These are phyloP conservation scores for Diceros bicornis DNA, from an alignment of 2,797 vertebrate genomes.

Conservation along the genomic window DNA sequence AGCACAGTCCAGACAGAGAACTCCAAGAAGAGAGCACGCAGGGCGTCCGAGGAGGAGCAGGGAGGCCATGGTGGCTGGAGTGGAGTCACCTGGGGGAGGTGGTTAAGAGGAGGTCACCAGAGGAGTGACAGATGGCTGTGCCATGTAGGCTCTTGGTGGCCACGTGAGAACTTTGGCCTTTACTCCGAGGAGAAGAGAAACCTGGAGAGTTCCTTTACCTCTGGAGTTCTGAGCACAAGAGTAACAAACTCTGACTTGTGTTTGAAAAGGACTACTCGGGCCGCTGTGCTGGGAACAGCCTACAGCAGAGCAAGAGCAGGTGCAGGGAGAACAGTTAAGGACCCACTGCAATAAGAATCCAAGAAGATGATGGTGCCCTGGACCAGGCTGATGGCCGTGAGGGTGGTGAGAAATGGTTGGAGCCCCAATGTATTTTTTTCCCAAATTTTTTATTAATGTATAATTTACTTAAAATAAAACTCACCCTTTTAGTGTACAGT, in stretches of 20 bases:
- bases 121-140: background rate
- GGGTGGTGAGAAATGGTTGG: background rate
- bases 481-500: background rate
- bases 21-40: background rate
- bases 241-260: background rate
- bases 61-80: background rate
- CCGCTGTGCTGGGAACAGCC: background rate
- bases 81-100: background rate
- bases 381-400: background rate
- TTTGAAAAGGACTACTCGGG: background rate
- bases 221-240: background rate
- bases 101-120: background rate
- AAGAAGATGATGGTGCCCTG: background rate
- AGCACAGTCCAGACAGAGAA: background rate
- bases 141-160: background rate
- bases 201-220: background rate
- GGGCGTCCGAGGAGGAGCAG: background rate
- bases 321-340: background rate
- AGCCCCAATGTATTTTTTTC: background rate
- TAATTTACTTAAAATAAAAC: background rate
- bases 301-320: background rate
- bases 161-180: background rate
- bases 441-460: background rate
- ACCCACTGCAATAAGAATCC: background rate
- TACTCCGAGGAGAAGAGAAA: background rate